These are phyloP conservation scores for Mirza zaza DNA, from an alignment of 2,113 vertebrate species.

Conservation along the genomic window DNA sequence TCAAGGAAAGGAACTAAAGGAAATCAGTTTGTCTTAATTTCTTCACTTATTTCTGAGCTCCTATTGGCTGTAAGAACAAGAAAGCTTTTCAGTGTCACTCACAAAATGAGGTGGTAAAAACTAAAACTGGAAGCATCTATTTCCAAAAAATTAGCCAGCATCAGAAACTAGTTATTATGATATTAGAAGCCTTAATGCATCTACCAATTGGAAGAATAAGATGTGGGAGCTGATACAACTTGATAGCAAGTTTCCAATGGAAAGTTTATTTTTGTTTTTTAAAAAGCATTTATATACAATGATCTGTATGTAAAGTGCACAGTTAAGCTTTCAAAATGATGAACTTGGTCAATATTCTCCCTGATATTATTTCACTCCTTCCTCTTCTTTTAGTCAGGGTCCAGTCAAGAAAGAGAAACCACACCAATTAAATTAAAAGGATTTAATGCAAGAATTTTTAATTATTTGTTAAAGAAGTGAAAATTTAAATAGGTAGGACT, in stretches of 20 bases:
- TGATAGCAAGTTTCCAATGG: not conserved
- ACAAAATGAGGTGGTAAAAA: not conserved
- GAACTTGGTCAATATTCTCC: not conserved
- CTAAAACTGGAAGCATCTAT: not conserved
- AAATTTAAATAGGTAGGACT: not conserved
- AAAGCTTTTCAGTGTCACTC: not conserved
- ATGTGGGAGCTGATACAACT: not conserved
- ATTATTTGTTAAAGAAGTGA: not conserved
- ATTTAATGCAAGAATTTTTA: not conserved
- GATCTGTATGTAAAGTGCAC: not conserved
- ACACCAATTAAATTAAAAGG: not conserved
- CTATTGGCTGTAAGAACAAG: not conserved
- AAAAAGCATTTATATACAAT: not conserved
- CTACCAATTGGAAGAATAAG: not conserved
- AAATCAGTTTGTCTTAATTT: not conserved
- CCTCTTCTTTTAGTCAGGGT: not conserved
- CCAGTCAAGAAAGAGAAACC: slow-evolving; percentile 8
- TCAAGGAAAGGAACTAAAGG: not conserved
- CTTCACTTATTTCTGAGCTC: not conserved
- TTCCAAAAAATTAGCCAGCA: not conserved
- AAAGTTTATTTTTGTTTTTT: not conserved
- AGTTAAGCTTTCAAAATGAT: not conserved
- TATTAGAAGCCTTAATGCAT: not conserved
- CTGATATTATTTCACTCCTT: not conserved
- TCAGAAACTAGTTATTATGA: not conserved